Conservation (phyloP, 2,113 vertebrate species). For the Morphnarchus princeps region DNA sequence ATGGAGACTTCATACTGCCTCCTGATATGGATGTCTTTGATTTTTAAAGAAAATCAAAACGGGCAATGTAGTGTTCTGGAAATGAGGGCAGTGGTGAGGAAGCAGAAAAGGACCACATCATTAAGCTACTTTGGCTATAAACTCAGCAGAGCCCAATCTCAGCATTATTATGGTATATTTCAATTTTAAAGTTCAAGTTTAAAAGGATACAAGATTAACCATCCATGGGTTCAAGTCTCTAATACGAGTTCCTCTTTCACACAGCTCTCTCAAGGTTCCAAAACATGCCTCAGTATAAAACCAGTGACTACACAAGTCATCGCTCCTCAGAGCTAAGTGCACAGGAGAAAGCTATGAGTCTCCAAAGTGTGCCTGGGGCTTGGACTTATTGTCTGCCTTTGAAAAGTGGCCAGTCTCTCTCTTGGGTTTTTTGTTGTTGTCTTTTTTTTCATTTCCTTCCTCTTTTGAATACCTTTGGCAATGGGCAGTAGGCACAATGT, state of each 20-base stretch:
- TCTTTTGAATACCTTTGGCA: background rate
- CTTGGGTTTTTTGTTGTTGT: background rate
- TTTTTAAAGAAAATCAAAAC: conserved; percentile 40
- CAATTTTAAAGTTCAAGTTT: background rate
- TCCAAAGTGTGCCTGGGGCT: background rate
- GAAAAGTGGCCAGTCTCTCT: background rate
- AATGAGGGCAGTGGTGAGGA: background rate
- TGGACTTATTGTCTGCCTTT: background rate
- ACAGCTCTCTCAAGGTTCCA: background rate
- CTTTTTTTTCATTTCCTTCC: background rate
- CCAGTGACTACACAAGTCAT: background rate
- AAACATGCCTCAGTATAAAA: background rate
- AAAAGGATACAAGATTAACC: background rate
- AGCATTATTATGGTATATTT: background rate
- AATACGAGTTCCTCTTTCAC: background rate
- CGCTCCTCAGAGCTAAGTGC: background rate
- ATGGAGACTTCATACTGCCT: background rate
- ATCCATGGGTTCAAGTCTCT: background rate
- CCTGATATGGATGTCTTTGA: background rate
- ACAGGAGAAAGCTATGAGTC: background rate
- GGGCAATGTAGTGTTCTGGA: background rate
- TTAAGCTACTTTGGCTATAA: conserved; percentile 7
- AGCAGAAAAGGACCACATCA: background rate
- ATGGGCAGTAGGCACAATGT: background rate
- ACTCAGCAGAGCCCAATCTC: conserved; percentile 2